A percentile compares a stretch with the other conserved stretches of the same genome.
phyloP scores from a whole-genome alignment of 2,888 invertebrate genomes.

The Pyrgus malvae region DNA sequence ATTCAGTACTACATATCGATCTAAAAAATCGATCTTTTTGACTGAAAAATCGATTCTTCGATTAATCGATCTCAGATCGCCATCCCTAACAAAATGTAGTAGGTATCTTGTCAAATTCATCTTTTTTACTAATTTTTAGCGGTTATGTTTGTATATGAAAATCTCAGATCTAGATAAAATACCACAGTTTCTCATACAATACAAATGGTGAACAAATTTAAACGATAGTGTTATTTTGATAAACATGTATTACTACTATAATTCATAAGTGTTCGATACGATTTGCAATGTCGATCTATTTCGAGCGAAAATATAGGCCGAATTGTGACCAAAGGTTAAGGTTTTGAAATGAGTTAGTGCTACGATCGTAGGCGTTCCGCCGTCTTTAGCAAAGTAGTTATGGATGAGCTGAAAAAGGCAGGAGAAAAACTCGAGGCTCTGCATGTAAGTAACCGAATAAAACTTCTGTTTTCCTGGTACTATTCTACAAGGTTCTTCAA shows the following conservation, averaged over 20 bases:
- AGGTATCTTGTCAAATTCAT: too few relatives aligned
- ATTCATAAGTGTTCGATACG: background rate
- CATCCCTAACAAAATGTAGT: too few relatives aligned
- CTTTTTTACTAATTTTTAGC: constrained; percentile 7
- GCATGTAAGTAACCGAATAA: constrained; percentile 64
- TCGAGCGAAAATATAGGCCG: constrained; percentile 68
- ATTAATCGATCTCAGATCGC: too few relatives aligned
- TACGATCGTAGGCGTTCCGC: constrained; percentile 52
- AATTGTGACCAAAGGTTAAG: constrained; percentile 77
- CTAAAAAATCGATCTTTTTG: too few relatives aligned
- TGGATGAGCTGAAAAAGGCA: constrained; percentile 74
- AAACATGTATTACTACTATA: background rate
- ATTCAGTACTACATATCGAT: too few relatives aligned
- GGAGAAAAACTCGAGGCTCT: constrained; percentile 74
- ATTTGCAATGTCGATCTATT: constrained; percentile 60
- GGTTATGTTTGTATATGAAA: constrained; percentile 34
- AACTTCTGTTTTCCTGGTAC: constrained; percentile 50
- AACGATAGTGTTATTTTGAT: background rate
- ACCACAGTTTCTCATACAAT: background rate
- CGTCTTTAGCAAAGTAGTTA: constrained; percentile 53
- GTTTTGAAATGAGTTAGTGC: constrained; percentile 63
- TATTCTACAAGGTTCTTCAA: too few relatives aligned
- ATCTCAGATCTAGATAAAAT: constrained; percentile 17
- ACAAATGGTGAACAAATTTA: background rate
- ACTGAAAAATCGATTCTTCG: too few relatives aligned